These are phyloP conservation scores for Marcusenius ussheri DNA, from an alignment of 2,113 vertebrate genomes.

Conservation along the genomic window DNA sequence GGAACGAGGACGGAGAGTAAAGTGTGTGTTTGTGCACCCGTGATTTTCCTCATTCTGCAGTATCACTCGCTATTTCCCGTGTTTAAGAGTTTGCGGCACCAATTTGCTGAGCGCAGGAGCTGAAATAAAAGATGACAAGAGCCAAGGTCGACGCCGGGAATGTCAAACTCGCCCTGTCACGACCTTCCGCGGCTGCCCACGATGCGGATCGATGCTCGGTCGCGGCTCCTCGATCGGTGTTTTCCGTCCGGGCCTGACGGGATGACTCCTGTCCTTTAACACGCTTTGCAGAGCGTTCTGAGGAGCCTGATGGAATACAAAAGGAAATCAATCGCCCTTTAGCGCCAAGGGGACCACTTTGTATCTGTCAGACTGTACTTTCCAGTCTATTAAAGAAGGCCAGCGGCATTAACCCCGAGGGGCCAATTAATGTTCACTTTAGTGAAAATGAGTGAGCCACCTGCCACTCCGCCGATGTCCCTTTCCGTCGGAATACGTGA, in stretches of 20 bases:
- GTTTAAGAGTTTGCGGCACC: background rate
- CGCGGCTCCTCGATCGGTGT: background rate
- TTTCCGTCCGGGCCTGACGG: background rate
- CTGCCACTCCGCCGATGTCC: background rate
- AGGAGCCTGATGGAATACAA: background rate
- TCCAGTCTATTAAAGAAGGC: background rate
- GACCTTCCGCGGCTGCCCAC: background rate
- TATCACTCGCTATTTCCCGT: background rate
- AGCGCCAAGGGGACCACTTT: background rate
- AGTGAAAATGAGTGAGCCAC: background rate
- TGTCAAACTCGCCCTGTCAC: background rate
- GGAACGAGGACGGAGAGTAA: background rate
- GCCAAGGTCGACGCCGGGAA: background rate
- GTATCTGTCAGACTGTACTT: background rate
- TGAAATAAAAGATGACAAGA: background rate
- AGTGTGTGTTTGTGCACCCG: background rate
- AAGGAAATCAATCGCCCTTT: slow-evolving; percentile 20
- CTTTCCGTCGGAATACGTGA: background rate
- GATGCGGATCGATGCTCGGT: background rate
- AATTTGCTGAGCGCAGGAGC: background rate
- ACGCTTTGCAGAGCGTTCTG: background rate
- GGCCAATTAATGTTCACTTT: slow-evolving; percentile 4
- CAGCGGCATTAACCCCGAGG: background rate
- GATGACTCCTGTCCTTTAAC: background rate
- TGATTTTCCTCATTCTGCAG: background rate